These are phyloP conservation scores for Simalia tracyae DNA, from an alignment of 2,797 vertebrate species.

Conservation along the genomic window DNA sequence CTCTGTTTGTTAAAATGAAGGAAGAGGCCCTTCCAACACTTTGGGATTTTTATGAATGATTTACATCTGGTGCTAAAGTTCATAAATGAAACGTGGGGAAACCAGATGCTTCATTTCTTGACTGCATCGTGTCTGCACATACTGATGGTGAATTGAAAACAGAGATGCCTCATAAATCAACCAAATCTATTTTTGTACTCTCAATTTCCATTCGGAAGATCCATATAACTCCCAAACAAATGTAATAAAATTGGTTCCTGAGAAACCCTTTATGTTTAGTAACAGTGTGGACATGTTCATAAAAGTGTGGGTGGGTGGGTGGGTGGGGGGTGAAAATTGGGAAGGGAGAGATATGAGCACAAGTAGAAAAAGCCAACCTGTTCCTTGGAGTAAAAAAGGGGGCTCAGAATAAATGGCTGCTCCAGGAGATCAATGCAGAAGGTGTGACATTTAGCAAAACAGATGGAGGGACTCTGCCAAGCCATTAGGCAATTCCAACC, in stretches of 20 bases:
- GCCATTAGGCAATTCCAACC: slow-evolving; percentile 15
- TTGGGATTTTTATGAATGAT: slow-evolving; percentile 77
- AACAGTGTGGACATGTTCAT: slow-evolving; percentile 64
- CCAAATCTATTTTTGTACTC: slow-evolving; percentile 72
- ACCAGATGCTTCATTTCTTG: slow-evolving; percentile 77
- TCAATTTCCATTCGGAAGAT: slow-evolving; percentile 73
- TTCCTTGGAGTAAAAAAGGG: slow-evolving; percentile 32
- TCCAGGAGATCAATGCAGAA: slow-evolving; percentile 45
- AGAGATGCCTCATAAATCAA: slow-evolving; percentile 76
- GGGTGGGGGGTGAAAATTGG: neutral
- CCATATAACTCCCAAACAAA: slow-evolving; percentile 71
- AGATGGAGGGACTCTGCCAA: slow-evolving; percentile 33
- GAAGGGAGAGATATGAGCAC: neutral
- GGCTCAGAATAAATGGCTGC: slow-evolving; percentile 29
- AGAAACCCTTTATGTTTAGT: slow-evolving; percentile 70
- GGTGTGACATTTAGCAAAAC: neutral
- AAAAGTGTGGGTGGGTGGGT: slow-evolving; percentile 30
- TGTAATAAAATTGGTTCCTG: slow-evolving; percentile 66
- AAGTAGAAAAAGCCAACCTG: slow-evolving; percentile 5
- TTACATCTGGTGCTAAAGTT: slow-evolving; percentile 81
- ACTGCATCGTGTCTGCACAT: slow-evolving; percentile 72
- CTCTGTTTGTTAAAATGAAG: slow-evolving; percentile 71
- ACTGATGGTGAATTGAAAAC: slow-evolving; percentile 75
- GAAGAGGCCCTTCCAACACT: slow-evolving; percentile 69
- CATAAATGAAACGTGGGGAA: slow-evolving; percentile 74